A percentile compares a stretch with the other conserved stretches of the same genome.
These are phyloP conservation scores for Gambusia yucatana DNA, from an alignment of 2,797 vertebrate genomes.

Conservation along the genomic window DNA sequence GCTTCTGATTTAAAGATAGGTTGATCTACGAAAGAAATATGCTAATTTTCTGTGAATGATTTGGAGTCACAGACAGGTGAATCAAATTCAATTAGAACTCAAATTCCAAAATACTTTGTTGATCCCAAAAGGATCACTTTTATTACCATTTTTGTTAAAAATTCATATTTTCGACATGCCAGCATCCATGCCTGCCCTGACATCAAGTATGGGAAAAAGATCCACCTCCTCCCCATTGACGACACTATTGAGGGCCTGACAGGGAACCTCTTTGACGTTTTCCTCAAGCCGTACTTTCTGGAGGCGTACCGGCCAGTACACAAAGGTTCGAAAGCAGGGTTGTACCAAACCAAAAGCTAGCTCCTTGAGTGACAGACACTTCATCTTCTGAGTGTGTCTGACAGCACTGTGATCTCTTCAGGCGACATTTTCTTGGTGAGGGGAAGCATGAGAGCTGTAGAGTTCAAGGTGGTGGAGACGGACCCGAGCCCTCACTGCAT, in stretches of 20 bases:
- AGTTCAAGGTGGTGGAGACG: conserved; percentile 97
- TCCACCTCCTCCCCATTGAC: conserved; percentile 94
- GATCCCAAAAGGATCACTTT: too few species aligned
- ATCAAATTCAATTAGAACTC: not conserved
- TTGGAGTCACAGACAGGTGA: not conserved
- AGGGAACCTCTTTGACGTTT: conserved; percentile 95
- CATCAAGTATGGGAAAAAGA: conserved; percentile 94
- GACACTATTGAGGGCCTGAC: conserved; percentile 96
- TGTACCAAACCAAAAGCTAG: not conserved
- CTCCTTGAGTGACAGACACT: not conserved
- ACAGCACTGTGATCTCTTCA: conserved; percentile 53
- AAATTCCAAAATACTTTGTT: too few species aligned
- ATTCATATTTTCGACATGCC: conserved; percentile 30
- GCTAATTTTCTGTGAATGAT: not conserved
- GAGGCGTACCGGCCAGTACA: conserved; percentile 95
- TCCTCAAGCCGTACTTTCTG: conserved; percentile 95
- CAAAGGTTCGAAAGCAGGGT: conserved; percentile 83
- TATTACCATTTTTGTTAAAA: not conserved
- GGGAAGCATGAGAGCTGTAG: conserved; percentile 95
- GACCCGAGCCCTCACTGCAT: conserved; percentile 94
- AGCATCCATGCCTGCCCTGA: conserved; percentile 96
- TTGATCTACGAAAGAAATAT: not conserved
- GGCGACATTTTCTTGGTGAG: conserved; percentile 95
- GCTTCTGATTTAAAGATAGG: not conserved
- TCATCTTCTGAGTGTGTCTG: not conserved